These are phyloP conservation scores for Pygathrix nemaeus DNA, from an alignment of 2,113 vertebrate species.

Conservation along the genomic window DNA sequence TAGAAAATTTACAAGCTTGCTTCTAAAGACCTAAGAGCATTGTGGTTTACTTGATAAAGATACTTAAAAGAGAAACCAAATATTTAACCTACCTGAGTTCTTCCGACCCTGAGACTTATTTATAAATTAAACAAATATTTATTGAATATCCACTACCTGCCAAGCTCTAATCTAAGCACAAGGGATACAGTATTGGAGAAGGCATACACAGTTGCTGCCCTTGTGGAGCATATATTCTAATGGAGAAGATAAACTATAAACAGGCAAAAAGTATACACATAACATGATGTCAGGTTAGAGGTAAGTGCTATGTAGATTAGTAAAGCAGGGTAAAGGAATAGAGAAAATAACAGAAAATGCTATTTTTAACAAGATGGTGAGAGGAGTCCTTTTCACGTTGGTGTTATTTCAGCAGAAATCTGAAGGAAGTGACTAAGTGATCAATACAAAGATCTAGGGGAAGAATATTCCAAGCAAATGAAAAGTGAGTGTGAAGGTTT, in stretches of 20 bases:
- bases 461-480: neutral
- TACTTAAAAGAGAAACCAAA: neutral
- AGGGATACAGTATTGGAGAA: neutral
- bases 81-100: neutral
- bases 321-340: neutral
- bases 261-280: neutral
- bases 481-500: neutral
- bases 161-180: neutral
- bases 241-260: neutral
- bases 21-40: neutral
- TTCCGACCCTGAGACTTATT: neutral
- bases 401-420: neutral
- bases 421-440: neutral
- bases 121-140: neutral
- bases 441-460: neutral
- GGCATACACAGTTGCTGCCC: no score
- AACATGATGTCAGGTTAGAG: neutral
- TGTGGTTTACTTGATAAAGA: neutral
- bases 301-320: neutral
- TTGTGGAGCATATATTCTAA: no score
- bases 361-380: neutral
- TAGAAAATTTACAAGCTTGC: neutral
- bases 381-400: neutral
- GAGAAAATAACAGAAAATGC: neutral
- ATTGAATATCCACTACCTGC: neutral